These are phyloP conservation scores for Drosophila cardini DNA, from an alignment of 1,140 invertebrate species.

Conservation along the genomic window DNA sequence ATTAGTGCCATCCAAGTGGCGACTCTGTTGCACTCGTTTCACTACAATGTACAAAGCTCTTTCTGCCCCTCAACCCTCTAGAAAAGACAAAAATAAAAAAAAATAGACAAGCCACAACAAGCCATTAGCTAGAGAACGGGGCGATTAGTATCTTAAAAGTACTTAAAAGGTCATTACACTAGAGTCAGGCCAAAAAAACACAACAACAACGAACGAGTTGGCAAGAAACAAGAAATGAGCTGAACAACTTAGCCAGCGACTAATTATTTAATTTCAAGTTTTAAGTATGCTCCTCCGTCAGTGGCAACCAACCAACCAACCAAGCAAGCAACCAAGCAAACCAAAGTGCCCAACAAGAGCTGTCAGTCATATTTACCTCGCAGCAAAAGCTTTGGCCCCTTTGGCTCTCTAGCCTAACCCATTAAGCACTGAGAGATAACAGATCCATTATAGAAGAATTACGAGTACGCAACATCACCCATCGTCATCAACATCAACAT, in stretches of 20 bases:
- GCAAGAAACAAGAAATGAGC: conserved; percentile 11
- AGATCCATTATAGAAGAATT: conserved; percentile 83
- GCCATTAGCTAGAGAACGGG: conserved; percentile 50
- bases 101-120: conserved; percentile 50
- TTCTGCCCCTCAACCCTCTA: neutral
- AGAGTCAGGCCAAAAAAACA: conserved; percentile 37
- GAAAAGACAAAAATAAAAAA: conserved; percentile 32
- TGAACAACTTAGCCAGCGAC: conserved; percentile 72
- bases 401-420: conserved; percentile 59
- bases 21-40: conserved; percentile 57
- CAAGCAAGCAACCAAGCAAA: conserved; percentile 16
- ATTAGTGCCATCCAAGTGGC: conserved; percentile 77
- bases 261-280: conserved; percentile 83
- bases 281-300: conserved; percentile 67
- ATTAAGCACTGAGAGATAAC: conserved; percentile 78
- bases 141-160: conserved; percentile 83
- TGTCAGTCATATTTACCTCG: conserved; percentile 55
- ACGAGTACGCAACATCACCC: conserved; percentile 74
- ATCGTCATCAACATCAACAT: conserved; percentile 34
- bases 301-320: conserved; percentile 9
- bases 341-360: conserved; percentile 46
- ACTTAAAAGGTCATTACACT: conserved; percentile 82
- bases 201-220: conserved; percentile 26
- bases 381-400: conserved; percentile 30
- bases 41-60: conserved; percentile 51